phyloP scores from a whole-genome alignment of 2,888 invertebrate genomes.

The Euplagia quadripunctaria region DNA sequence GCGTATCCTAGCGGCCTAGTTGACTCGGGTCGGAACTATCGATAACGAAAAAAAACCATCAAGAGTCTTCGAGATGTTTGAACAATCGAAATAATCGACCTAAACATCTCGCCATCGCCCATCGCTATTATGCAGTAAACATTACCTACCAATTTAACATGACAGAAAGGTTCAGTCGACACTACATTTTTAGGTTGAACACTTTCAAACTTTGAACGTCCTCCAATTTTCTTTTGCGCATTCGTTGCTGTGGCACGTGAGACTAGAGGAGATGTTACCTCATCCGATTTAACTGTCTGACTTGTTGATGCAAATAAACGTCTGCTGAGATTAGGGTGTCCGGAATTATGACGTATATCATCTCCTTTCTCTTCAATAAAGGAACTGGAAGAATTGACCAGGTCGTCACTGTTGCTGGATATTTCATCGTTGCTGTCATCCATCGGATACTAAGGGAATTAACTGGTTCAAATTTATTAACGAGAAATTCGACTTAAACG shows the following conservation, averaged over 20 bases:
- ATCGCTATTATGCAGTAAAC: background rate
- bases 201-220: constrained; percentile 25
- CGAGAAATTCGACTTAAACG: constrained; percentile 3
- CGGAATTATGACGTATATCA: constrained; percentile 7
- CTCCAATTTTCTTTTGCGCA: constrained; percentile 27
- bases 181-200: constrained; percentile 7
- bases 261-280: constrained; percentile 15
- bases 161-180: constrained; percentile 49
- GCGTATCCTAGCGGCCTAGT: no score
- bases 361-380: background rate
- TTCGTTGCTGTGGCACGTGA: constrained; percentile 18
- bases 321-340: constrained; percentile 1
- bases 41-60: no score
- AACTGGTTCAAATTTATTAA: constrained; percentile 3
- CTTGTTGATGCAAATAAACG: constrained; percentile 26
- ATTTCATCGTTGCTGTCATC: constrained; percentile 9
- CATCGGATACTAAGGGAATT: constrained; percentile 12
- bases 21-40: no score
- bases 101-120: no score
- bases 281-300: constrained; percentile 18
- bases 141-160: constrained; percentile 53
- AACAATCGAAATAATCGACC: no score
- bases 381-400: background rate
- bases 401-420: constrained; percentile 3
- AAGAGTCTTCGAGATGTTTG: no score